Evolutionary conservation across 2,888 invertebrate genomes (phyloP).

Genomic region (Tetramorium bicarinatum): DNA sequence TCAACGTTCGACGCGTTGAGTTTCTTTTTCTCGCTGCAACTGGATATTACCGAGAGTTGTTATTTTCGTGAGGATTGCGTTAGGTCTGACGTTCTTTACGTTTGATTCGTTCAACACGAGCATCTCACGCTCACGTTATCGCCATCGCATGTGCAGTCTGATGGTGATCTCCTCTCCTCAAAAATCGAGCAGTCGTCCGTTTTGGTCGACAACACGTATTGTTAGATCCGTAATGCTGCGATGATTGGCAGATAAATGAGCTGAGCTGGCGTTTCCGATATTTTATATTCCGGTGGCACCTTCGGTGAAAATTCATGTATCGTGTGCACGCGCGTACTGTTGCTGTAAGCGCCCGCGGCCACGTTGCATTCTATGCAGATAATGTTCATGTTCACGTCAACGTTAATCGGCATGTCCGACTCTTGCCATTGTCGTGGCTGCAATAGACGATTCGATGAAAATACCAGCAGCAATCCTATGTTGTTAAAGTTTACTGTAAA

Average conservation of each 20-base stretch:
- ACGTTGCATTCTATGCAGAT: background rate
- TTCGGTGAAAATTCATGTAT: background rate
- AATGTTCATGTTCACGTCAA: background rate
- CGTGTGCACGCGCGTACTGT: too few relatives aligned
- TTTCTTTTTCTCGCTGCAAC: too few relatives aligned
- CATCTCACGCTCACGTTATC: background rate
- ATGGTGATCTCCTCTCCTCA: background rate
- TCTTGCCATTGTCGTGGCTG: background rate
- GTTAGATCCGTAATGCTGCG: background rate
- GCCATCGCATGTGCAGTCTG: background rate
- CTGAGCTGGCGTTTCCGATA: background rate
- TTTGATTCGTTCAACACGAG: background rate
- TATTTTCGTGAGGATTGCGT: too few relatives aligned
- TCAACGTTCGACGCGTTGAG: too few relatives aligned
- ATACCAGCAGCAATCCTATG: background rate
- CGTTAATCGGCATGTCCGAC: background rate
- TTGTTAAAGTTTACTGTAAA: background rate
- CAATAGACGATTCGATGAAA: background rate
- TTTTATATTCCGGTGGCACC: background rate
- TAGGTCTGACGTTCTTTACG: too few relatives aligned
- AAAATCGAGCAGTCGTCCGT: background rate
- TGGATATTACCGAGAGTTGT: too few relatives aligned
- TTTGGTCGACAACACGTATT: background rate
- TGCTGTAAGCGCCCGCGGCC: background rate
- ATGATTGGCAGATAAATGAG: background rate